These are phyloP conservation scores for Phortica okadai DNA, from an alignment of 2,888 invertebrate species.

Conservation along the genomic window DNA sequence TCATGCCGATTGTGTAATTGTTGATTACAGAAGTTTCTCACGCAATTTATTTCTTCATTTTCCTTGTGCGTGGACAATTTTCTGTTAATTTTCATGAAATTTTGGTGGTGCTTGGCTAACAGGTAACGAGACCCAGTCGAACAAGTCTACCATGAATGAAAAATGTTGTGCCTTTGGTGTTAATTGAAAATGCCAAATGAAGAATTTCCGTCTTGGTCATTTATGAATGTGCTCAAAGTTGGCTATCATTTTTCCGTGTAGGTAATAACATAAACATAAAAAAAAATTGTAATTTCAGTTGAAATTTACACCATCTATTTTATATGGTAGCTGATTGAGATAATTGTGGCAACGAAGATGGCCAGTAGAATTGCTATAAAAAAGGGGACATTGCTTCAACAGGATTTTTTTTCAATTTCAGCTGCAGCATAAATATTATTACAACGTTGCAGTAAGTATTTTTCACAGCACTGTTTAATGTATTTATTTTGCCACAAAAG, in stretches of 20 bases:
- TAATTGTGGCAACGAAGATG: not conserved
- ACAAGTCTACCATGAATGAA: slow-evolving; percentile 21
- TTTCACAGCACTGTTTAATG: not conserved
- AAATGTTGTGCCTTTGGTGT: slow-evolving; percentile 46
- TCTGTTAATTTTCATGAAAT: slow-evolving; percentile 57
- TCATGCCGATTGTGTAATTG: not conserved
- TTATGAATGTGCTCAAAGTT: not conserved
- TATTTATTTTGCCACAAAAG: not conserved
- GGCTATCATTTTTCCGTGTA: slow-evolving; percentile 1
- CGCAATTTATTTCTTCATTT: slow-evolving; percentile 44
- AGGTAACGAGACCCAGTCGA: slow-evolving; percentile 41
- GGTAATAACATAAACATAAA: not conserved
- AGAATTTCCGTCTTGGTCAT: not conserved
- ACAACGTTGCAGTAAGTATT: not conserved
- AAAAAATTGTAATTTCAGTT: not conserved
- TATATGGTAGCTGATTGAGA: not conserved
- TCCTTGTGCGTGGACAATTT: not conserved
- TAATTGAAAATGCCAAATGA: slow-evolving; percentile 45
- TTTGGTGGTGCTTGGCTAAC: slow-evolving; percentile 49
- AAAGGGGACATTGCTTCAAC: too few relatives aligned
- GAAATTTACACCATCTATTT: too few relatives aligned
- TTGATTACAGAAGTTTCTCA: slow-evolving; percentile 53
- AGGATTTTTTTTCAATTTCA: too few relatives aligned
- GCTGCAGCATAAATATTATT: not conserved
- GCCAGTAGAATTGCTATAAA: too few relatives aligned